Percentiles rank a stretch among this genome's conserved stretches.
Evolutionary conservation across 2,113 vertebrate genomes (phyloP).

Genomic region (Vireo altiloquus): DNA sequence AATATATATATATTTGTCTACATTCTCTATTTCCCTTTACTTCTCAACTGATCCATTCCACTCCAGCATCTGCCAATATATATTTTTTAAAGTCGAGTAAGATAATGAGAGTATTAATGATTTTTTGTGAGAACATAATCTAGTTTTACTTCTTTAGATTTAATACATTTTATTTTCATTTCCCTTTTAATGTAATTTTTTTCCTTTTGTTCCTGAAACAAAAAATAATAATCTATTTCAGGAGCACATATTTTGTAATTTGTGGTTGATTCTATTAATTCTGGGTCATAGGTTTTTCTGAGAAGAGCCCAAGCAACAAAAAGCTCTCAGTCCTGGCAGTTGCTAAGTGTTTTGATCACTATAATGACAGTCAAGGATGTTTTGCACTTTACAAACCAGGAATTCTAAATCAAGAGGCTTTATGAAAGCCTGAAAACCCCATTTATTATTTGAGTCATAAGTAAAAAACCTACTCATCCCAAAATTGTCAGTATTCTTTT

Average conservation of each 20-base stretch:
- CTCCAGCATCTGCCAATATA: neutral
- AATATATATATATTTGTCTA: neutral
- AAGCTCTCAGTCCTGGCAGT: neutral
- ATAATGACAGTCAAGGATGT: conserved; percentile 9
- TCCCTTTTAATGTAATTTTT: neutral
- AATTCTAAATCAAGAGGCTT: conserved; percentile 16
- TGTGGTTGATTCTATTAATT: neutral
- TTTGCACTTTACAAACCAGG: conserved; percentile 10
- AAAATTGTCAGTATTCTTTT: neutral
- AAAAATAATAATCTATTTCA: neutral
- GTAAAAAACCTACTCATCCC: neutral
- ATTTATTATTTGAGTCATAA: neutral
- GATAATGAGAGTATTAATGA: neutral
- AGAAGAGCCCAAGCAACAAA: neutral
- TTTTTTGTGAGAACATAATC: neutral
- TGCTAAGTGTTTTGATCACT: conserved; percentile 37
- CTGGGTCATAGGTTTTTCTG: neutral
- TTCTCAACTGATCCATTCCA: neutral
- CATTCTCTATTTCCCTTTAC: neutral
- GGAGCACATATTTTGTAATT: neutral
- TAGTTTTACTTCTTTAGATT: conserved; percentile 8
- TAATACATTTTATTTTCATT: conserved; percentile 8
- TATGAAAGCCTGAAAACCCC: neutral
- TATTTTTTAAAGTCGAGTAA: neutral
- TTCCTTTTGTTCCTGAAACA: neutral